Conservation (phyloP, 2,888 invertebrate species). For the Drosophila pseudotakahashii region DNA sequence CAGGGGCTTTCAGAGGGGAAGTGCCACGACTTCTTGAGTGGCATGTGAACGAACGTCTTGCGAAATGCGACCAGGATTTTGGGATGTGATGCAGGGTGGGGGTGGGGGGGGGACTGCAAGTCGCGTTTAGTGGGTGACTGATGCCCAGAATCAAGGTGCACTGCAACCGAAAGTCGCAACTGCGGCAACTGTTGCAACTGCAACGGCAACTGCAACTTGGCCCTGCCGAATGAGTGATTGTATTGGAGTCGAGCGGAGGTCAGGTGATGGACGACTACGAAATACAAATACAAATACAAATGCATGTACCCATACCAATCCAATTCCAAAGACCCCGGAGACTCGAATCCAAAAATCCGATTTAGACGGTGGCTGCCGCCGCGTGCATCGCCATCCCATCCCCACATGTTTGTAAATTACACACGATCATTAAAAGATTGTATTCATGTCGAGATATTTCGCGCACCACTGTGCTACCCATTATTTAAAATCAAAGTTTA, state of each 20-base stretch:
- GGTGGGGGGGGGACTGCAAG: too few relatives aligned
- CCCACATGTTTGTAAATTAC: constrained; percentile 80
- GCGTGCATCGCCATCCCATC: constrained; percentile 24
- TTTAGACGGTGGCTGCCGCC: constrained; percentile 9
- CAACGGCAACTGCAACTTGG: constrained; percentile 53
- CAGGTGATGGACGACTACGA: constrained; percentile 68
- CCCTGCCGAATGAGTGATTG: constrained; percentile 67
- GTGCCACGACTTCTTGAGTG: constrained; percentile 77
- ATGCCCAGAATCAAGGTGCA: constrained; percentile 74
- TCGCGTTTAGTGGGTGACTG: constrained; percentile 72
- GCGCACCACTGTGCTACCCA: constrained; percentile 35
- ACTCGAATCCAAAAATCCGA: constrained; percentile 14
- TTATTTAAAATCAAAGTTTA: background rate
- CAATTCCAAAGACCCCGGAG: constrained; percentile 23
- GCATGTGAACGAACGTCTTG: constrained; percentile 74
- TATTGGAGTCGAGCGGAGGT: constrained; percentile 66
- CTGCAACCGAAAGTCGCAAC: constrained; percentile 67
- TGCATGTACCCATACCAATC: constrained; percentile 8
- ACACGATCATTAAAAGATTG: constrained; percentile 82
- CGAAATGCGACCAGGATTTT: constrained; percentile 69
- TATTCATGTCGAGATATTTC: constrained; percentile 79
- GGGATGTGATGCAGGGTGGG: background rate
- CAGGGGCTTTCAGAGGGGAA: background rate
- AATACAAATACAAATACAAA: background rate
- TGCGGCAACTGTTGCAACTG: constrained; percentile 32